Evolutionary conservation across 2,888 invertebrate genomes (phyloP), one percentile per base, ranked within the genome.

Genomic region (Eudasyphora cyanicolor): DNA sequence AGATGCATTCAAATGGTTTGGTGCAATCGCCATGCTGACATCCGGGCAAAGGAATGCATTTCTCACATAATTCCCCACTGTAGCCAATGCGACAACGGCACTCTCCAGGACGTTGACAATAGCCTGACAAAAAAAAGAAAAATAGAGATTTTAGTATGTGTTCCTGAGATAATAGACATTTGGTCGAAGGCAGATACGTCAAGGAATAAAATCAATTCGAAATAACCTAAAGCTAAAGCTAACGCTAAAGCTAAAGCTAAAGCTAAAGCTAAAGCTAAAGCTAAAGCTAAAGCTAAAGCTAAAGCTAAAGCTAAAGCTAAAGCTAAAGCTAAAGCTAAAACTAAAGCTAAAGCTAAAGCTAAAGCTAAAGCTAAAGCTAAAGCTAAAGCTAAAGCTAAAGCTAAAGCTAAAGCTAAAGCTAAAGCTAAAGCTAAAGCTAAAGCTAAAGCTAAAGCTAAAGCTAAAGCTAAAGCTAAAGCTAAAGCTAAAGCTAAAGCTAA

Each of bases 21-120:
- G 96, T 96, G 92, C 97, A 97, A 89, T 94, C 94, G 12, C 97
- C 97, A 88, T 97, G 96, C 90, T 96, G 96, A 89, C 97, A 97
- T 29, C 97, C 97, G 0, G 97, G 97, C 86, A 97, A 92, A 0
- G 96, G 95, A 76, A 97, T 96, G 91, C 97, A 97, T 91, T 96
- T 96, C 90, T 96, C 96, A 92, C 97, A 97, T 38, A 94, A 93
- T 86, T 96, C 96, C 0, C 97, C 97, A 88, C 96, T 96, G 93
- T 96, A 97, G 2, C 97, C 97, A 79, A 97, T 93, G 92, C 96
- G 96, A 92, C 97, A 98, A 84, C 96, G 94, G 91, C 98, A 98
- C 91, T 98, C 97, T 2, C 95, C 95, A 0, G 98, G 98, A 7
- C 96, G 93, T 87, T 96, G 96, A 92, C 98, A 98, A 92, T 96